A percentile compares a stretch with the other conserved stretches of the same genome.
These are phyloP conservation scores for Sylvietta virens DNA, from an alignment of 2,113 vertebrate species.

Conservation along the genomic window DNA sequence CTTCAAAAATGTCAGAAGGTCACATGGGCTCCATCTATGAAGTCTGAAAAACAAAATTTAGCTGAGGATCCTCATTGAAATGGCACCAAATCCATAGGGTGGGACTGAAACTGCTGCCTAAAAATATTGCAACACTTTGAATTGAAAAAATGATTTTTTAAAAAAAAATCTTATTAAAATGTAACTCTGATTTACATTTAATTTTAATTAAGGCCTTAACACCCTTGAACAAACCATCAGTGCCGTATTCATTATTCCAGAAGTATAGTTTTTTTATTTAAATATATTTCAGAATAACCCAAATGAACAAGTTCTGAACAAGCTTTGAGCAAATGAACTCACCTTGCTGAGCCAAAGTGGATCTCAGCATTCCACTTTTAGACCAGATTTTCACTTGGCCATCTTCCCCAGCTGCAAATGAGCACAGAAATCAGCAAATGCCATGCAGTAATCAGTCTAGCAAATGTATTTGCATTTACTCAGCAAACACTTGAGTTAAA, in stretches of 20 bases:
- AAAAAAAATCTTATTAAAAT: not conserved
- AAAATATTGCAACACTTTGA: not conserved
- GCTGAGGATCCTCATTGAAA: conserved; percentile 56
- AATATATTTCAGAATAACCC: not conserved
- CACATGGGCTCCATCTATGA: conserved; percentile 79
- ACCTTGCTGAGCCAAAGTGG: conserved; percentile 94
- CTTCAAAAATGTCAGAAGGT: conserved; percentile 83
- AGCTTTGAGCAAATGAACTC: not conserved
- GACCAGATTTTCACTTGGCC: conserved; percentile 99
- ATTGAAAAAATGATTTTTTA: not conserved
- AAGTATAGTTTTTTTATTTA: not conserved
- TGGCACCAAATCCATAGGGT: not conserved
- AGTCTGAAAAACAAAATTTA: conserved; percentile 73
- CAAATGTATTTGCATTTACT: not conserved
- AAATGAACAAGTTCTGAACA: not conserved
- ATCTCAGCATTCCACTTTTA: conserved; percentile 95
- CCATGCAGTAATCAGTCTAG: not conserved
- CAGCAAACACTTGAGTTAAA: not conserved
- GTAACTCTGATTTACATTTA: not conserved
- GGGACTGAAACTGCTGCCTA: not conserved
- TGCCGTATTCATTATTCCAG: not conserved
- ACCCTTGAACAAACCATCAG: not conserved
- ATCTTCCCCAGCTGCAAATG: conserved; percentile 89
- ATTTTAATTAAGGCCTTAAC: not conserved
- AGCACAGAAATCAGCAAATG: not conserved